phyloP scores from a whole-genome alignment of 2,888 invertebrate species.

The Liopterus haemorrhoidalis region DNA sequence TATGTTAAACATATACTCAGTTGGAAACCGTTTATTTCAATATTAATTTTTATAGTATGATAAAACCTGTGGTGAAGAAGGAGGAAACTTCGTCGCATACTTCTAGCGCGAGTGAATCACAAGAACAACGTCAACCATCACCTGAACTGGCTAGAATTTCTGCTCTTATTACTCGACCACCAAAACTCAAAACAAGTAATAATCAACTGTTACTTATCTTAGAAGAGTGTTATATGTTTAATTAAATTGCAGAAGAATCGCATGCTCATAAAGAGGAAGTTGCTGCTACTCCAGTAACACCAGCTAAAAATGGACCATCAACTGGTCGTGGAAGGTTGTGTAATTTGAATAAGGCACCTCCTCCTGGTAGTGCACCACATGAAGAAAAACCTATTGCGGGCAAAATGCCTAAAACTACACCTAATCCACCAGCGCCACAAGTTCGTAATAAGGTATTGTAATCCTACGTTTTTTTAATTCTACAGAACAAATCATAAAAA shows the following conservation, averaged over 20 bases:
- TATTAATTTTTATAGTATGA: conserved; percentile 45
- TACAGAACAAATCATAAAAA: too few relatives aligned
- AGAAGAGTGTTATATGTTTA: background rate
- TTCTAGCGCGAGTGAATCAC: conserved; percentile 39
- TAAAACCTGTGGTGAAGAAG: conserved; percentile 64
- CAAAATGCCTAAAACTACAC: too few relatives aligned
- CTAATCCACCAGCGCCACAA: too few relatives aligned
- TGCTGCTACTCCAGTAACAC: too few relatives aligned
- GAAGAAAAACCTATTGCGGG: too few relatives aligned
- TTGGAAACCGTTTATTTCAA: conserved; percentile 14
- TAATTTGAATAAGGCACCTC: too few relatives aligned
- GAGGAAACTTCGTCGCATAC: conserved; percentile 45
- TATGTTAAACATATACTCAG: conserved; percentile 40
- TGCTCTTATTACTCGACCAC: conserved; percentile 74
- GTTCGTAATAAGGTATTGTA: too few relatives aligned
- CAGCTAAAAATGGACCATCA: too few relatives aligned
- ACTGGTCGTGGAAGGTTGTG: too few relatives aligned
- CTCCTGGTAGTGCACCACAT: too few relatives aligned
- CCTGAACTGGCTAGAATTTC: conserved; percentile 80
- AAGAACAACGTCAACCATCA: conserved; percentile 62
- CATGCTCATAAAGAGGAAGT: too few relatives aligned
- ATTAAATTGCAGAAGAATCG: background rate
- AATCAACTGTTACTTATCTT: conserved; percentile 23
- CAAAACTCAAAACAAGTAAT: conserved; percentile 57
- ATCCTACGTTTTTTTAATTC: too few relatives aligned